Conservation (phyloP, 2,113 vertebrate genomes). For the Calyptommatus sinebrachiatus region DNA sequence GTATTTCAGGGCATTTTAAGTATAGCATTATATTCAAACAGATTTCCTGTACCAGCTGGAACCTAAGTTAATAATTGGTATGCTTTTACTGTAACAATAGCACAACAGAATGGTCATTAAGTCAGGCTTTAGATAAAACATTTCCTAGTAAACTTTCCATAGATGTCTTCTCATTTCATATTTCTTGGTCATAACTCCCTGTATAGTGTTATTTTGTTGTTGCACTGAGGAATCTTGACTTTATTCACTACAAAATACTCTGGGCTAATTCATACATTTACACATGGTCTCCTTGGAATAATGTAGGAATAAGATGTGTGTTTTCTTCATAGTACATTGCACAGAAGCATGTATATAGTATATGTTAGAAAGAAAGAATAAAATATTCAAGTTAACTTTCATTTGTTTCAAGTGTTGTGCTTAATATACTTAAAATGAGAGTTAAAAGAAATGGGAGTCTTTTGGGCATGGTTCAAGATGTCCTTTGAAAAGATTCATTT, state of each 20-base stretch:
- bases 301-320: too few species aligned
- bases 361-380: too few species aligned
- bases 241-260: background rate
- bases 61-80: background rate
- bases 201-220: background rate
- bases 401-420: too few species aligned
- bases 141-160: background rate
- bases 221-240: too few species aligned
- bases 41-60: background rate
- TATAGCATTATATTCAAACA: slow-evolving; percentile 6
- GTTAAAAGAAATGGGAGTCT: too few species aligned
- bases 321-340: background rate
- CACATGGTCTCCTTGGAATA: background rate
- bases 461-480: too few species aligned
- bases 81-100: background rate
- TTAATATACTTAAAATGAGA: too few species aligned
- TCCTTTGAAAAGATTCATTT: too few species aligned
- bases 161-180: background rate
- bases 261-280: background rate
- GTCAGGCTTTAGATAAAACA: background rate
- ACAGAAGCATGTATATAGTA: background rate
- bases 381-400: too few species aligned
- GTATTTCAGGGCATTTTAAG: slow-evolving; percentile 11
- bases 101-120: background rate
- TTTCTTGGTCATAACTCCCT: background rate